Evolutionary conservation across 2,888 invertebrate genomes (phyloP).

Genomic region (Coleophora flavipennella): DNA sequence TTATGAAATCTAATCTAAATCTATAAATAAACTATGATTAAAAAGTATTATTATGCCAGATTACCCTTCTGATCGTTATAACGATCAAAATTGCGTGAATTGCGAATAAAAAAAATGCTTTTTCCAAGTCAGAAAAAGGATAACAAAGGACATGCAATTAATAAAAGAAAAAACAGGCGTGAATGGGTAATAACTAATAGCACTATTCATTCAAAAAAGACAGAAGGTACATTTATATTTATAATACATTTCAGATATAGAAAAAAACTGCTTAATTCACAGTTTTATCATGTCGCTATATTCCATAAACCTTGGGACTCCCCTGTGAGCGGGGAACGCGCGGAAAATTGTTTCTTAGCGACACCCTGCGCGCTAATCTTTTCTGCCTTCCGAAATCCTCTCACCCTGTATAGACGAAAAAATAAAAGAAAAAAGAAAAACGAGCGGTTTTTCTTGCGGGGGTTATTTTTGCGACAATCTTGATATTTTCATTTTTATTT

Average conservation of each 20-base stretch:
- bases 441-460: constrained; percentile 26
- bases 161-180: no score
- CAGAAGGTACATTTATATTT: no score
- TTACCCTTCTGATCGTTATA: no score
- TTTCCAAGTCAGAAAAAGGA: no score
- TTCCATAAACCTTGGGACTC: constrained; percentile 45
- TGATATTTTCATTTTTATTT: constrained; percentile 64
- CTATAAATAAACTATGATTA: no score
- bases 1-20: no score
- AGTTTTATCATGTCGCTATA: constrained; percentile 62
- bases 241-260: constrained; percentile 33
- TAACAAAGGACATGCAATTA: no score
- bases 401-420: constrained; percentile 8
- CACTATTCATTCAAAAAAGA: no score
- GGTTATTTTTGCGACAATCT: constrained; percentile 25
- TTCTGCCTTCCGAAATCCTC: constrained; percentile 20
- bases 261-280: constrained; percentile 28
- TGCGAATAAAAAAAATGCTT: no score
- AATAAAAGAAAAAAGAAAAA: constrained; percentile 14
- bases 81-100: no score
- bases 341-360: constrained; percentile 70
- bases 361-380: constrained; percentile 65
- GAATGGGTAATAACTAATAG: no score
- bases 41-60: no score
- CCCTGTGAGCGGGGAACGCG: constrained; percentile 43